Evolutionary conservation across 2,797 vertebrate genomes (phyloP).

Genomic region (Loris lydekkerianus): DNA sequence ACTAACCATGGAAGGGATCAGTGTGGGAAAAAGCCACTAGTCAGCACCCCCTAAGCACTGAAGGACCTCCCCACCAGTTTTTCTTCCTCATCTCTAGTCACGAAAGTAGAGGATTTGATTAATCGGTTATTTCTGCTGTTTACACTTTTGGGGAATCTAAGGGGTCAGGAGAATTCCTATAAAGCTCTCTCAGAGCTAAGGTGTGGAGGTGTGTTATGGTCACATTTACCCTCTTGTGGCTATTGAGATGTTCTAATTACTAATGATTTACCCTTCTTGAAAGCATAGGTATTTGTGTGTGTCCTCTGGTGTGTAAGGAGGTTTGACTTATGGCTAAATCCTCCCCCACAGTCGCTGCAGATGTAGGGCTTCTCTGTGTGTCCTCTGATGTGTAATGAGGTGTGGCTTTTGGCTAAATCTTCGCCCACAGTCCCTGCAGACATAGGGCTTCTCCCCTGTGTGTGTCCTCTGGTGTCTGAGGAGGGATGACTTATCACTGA

Average conservation of each 20-base stretch:
- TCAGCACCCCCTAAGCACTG: background rate
- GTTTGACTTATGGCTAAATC: conserved; percentile 43
- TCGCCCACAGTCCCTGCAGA: conserved; percentile 51
- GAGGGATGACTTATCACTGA: background rate
- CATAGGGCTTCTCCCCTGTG: conserved; percentile 64
- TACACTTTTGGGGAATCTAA: background rate
- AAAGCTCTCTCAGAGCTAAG: background rate
- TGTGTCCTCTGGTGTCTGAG: background rate
- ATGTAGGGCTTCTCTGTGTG: background rate
- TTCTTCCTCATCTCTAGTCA: background rate
- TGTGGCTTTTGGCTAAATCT: accelerated
- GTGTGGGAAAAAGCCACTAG: background rate
- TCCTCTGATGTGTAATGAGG: background rate
- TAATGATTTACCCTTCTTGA: background rate
- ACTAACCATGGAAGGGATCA: background rate
- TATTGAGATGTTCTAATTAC: background rate
- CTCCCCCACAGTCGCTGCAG: conserved; percentile 70
- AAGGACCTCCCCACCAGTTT: background rate
- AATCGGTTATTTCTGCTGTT: background rate
- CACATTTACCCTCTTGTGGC: background rate
- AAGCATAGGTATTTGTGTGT: conserved; percentile 58
- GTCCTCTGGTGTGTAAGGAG: conserved; percentile 78
- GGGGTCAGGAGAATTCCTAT: background rate
- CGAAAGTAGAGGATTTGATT: background rate
- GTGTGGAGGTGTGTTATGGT: background rate